These are phyloP conservation scores for Periparus ater DNA, from an alignment of 2,797 vertebrate genomes.

Conservation along the genomic window DNA sequence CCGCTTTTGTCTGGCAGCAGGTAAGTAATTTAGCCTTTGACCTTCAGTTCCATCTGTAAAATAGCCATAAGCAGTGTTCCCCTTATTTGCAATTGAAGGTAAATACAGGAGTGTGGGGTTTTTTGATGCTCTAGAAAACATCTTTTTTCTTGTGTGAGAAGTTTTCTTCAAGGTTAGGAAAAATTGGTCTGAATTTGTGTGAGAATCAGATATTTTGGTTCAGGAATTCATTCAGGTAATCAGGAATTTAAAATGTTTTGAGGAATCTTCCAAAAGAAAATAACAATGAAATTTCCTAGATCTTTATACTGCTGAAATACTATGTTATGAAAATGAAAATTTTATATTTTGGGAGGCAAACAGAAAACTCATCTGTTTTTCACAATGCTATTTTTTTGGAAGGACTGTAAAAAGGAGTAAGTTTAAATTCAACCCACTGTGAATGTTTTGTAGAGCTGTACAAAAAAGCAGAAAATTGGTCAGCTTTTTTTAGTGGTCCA, in stretches of 20 bases:
- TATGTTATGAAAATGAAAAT: neutral
- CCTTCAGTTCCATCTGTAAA: neutral
- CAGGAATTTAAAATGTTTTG: neutral
- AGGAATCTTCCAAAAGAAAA: neutral
- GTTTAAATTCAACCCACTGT: neutral
- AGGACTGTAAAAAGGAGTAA: neutral
- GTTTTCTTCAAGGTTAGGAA: neutral
- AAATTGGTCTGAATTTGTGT: neutral
- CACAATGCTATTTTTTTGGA: neutral
- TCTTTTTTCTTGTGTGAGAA: neutral
- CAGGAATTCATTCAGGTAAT: too few relatives aligned
- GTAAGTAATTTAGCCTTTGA: slow-evolving; percentile 33
- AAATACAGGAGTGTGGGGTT: neutral
- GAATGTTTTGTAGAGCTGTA: neutral
- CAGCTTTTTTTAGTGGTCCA: neutral
- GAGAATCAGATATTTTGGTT: neutral
- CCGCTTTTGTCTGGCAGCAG: neutral
- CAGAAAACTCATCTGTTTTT: neutral
- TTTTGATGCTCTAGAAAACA: neutral
- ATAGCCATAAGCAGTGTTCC: neutral
- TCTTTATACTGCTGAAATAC: neutral
- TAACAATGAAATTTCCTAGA: neutral
- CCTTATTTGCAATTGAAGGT: neutral
- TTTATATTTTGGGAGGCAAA: neutral
- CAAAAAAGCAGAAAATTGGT: neutral